Base-by-base conservation (phyloP, 2,113 vertebrate genomes). In the Hemichromis elongatus region DNA sequence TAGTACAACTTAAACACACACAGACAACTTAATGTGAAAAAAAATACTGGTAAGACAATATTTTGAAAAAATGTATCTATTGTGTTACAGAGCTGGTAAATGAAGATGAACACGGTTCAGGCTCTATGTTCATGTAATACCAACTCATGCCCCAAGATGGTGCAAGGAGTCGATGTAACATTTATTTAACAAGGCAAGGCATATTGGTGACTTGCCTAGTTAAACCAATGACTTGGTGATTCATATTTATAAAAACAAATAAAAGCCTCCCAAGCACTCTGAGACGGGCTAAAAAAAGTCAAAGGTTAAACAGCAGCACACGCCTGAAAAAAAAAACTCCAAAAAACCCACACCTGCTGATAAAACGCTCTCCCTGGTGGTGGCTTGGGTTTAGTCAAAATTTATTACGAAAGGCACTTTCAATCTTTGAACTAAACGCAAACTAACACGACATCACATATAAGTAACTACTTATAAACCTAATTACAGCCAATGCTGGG, bases 1-100 rank as follows among this genome's bases (percentile, higher is more conserved):
- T 21, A 13, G 33, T 63, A 37, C 13, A 19, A 61, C 19, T 61
- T 3, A 37, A 21, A 37, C 33, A 63, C 33, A 4, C 6, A 63
- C 33, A 63, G 16, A 66, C 33, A 66, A 21, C 59, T 66, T 37
- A 21, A 19, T 30, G 42, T 75, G 16, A 50, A 30, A 50, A 70
- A 13, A 47, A 47, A 28, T 50, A 2, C 68, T 8, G 2, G 6
- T 0, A 30, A 3, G 42, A 30, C 5, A 18, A 18, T 19, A 50
- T 73, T 7, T n/a, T 26, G 19, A 18, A 75, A 75, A 47, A 0
- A 50, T 75, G 1, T 75, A 19, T 75, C 6, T 5, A 8, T 50
- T 73, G n/a, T 30, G 6, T n/a, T 50, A 0, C 50, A 14, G 24
- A 19, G 26, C 0, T 75, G 3, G 47, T 26, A n/a, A 52, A 30